Conservation (phyloP, 2,888 invertebrate species). For the Nomada hirtipes region DNA sequence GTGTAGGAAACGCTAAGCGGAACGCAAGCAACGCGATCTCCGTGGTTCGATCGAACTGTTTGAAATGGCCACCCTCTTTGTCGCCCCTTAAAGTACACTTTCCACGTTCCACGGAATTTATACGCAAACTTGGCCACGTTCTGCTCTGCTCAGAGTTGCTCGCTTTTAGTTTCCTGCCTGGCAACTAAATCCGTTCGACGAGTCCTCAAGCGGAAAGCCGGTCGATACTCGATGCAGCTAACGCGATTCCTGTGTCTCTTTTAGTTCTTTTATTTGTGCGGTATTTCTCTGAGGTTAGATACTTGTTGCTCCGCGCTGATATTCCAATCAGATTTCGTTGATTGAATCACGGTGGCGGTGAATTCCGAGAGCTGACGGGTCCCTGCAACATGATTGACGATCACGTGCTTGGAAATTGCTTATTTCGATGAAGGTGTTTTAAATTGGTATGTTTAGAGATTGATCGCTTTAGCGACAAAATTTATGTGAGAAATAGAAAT, state of each 20-base stretch:
- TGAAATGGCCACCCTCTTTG: conserved; percentile 45
- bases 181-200: conserved; percentile 62
- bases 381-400: no score
- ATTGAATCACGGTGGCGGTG: neutral
- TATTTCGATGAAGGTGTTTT: no score
- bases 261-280: conserved; percentile 2
- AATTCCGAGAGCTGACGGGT: neutral
- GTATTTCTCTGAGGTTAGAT: conserved; percentile 21
- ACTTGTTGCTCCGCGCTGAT: conserved; percentile 37
- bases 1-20: conserved; percentile 33
- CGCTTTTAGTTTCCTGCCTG: conserved; percentile 50
- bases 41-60: conserved; percentile 59
- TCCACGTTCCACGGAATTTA: conserved; percentile 64
- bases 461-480: no score
- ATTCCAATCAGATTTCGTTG: conserved; percentile 11
- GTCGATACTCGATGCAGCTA: conserved; percentile 13
- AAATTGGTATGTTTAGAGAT: no score
- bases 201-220: conserved; percentile 12
- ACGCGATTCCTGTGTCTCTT: conserved; percentile 1
- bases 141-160: conserved; percentile 46
- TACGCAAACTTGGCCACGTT: conserved; percentile 70
- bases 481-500: no score
- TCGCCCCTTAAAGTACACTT: conserved; percentile 48
- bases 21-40: conserved; percentile 46
- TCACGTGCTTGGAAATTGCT: no score